Evolutionary conservation across 2,888 invertebrate genomes (phyloP).

Genomic region (Drosophila borealis): DNA sequence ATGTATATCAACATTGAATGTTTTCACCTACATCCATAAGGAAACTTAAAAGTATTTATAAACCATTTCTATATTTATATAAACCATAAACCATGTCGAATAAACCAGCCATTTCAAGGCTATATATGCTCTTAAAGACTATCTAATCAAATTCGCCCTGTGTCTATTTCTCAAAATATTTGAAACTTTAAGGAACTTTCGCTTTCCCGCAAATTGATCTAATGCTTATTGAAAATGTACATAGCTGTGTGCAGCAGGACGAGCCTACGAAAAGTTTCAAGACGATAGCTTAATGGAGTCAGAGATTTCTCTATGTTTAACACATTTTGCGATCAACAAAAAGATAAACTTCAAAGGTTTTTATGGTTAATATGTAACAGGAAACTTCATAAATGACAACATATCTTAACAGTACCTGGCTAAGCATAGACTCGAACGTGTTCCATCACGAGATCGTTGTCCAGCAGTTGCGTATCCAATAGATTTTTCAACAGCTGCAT

Average conservation of each 20-base stretch:
- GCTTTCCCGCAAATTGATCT: too few relatives aligned
- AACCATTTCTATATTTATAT: constrained; percentile 18
- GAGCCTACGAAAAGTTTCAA: too few relatives aligned
- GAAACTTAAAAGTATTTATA: constrained; percentile 29
- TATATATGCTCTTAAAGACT: background rate
- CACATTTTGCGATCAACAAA: too few relatives aligned
- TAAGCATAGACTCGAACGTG: constrained; percentile 34
- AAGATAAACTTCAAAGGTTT: background rate
- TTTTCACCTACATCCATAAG: background rate
- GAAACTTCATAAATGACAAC: background rate
- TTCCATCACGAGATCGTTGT: constrained; percentile 37
- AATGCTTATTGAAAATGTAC: too few relatives aligned
- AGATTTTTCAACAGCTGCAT: constrained; percentile 75
- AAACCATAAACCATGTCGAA: constrained; percentile 2
- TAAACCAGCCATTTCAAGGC: background rate
- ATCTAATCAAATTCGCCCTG: background rate
- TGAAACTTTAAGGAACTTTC: too few relatives aligned
- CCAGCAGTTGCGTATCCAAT: constrained; percentile 27
- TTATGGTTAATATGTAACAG: background rate
- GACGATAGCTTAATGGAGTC: too few relatives aligned
- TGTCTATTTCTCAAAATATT: too few relatives aligned
- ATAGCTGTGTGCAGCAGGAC: too few relatives aligned
- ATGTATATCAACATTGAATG: constrained; percentile 1
- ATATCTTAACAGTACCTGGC: background rate
- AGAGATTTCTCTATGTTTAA: too few relatives aligned